Evolutionary conservation across 2,797 vertebrate species (phyloP), one percentile per base, ranked within the genome.

Genomic region (Sebastes minor): DNA sequence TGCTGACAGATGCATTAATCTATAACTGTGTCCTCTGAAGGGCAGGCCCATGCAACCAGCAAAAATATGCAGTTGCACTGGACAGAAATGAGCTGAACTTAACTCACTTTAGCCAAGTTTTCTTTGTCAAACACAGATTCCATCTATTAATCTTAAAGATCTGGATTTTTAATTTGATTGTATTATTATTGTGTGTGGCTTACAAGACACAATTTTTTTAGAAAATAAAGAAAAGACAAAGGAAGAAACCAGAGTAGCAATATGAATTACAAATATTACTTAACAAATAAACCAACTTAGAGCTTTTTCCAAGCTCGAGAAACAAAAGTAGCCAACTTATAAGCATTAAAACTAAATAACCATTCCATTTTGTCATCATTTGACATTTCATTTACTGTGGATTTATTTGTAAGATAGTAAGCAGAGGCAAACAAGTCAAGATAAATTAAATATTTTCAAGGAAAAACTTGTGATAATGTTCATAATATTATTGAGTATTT

Each of bases 1-100:
- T 95, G 79, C 32, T 81, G 65, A 86, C 59, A 27, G 75, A 65
- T 60, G 74, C 49, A 89, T 92, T 92, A 93, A 94, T 93, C 76
- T 89, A 8, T 91, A 94, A 93, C 92, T 23, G 60, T 64, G 74
- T 69, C 52, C 6, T 86, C 56, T 79, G 84, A 81, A 85, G 86
- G 84, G 42, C 81, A 90, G 71, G 23, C 61, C 32, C 12, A 14
- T 14, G 65, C 65, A 74, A 46, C 27, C 30, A 32, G 46, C 2
- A 65, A 18, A 18, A 30, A 33, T 2, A 22, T 56, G 27, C 72
- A 70, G 18, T 9, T 32, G 42, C 13, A 65, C 1, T 4, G 6
- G 38, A 71, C 11, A 42, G 2, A 67, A 46, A 12, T 70, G 5
- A 49, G 38, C 14, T 46, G 16, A 46, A 18, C 49, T 38, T 7